Evolutionary conservation across 2,113 vertebrate genomes (phyloP), one percentile per base, ranked within the genome.

Genomic region (Heteronetta atricapilla): DNA sequence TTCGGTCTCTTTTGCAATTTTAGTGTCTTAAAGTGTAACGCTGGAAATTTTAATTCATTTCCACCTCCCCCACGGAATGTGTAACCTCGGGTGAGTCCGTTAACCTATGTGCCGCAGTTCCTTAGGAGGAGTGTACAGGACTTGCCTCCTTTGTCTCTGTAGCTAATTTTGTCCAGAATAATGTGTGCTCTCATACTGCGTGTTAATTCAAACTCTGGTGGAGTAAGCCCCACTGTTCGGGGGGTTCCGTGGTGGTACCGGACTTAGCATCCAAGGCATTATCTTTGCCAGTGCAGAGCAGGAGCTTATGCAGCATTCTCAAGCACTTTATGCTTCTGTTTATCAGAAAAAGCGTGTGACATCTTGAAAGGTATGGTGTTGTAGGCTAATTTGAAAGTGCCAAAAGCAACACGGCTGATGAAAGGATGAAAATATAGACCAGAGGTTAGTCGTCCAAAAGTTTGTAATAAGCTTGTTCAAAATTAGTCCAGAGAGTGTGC

Each of bases 1-100:
- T 88, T 46, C 19, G 36, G 34, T 79, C 90, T 84, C 42, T 88
- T 92, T 76, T 84, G 70, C 44, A 76, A 58, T 90, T 53, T 66
- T 31, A 70, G 33, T 46, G 25, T 76, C 77, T 93, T 73, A 58
- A 69, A 88, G 38, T 4, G 1, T 31, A 56, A 60, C 56, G 34
- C 10, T 69, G 34, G 62, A 66, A 33, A 59, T 77, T 58, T 46
- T 31, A 82, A 3, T 74, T 68, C 0, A 52, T 67, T 77, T 72
- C 67, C 68, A 81, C 28, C 16, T 64, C 63, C 0, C 0, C 63
- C 42, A 18, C 21, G 63, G 55, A 4, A 46, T 50, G 36, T 3
- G 0, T 53, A 62, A 48, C 67, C 48, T 89, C 13, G 6, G 31
- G 12, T 58, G 81, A 69, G 46, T 80, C 34, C 20, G 63, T 88